Evolutionary conservation across 2,888 invertebrate species (phyloP), one percentile per base, ranked within the genome.

Genomic region (Drosophila kambysellisi): DNA sequence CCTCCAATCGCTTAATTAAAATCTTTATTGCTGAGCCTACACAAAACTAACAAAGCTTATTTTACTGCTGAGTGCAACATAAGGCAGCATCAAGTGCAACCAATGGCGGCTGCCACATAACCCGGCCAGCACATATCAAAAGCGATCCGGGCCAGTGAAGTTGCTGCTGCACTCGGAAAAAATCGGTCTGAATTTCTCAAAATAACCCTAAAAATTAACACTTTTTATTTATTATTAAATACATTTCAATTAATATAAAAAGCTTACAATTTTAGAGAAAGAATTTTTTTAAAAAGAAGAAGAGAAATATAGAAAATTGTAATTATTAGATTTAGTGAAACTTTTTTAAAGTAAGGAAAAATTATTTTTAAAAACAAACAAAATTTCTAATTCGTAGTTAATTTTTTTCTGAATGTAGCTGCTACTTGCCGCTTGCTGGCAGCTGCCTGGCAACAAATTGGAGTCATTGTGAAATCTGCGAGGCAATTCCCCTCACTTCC

Each of bases 1-100:
- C 64, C 48, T 75, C 60, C 90, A 90, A 87, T 87, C 87, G 90
- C 71, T 76, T 87, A 90, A 87, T 87, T 90, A 90, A 87, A 90
- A 90, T 87, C 87, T 87, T 77, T 77, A 77, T 80, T 85, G 85
- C 78, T 53, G 73, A 77, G 77, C 74, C 50, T 48, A 57, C 43
- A 64, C 58, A 74, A 56, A 70, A 67, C 56, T 51, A 78, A 61
- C 80, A 75, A 63, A 64, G 66, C 76, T 46, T 43, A 48, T 41
- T 69, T 53, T 70, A 57, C 17, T 15, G 46, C 46, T 15, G 46
- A 57, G 63, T 78, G 70, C 80, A 68, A 41, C 58, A 59, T 35
- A 60, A 60, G 50, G 29, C 59, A 58, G 46, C 46, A 59, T 32
- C 69, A 64, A 76, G 54, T 70, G 70, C 80, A 66, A 61, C 33